Conservation (phyloP, 2,113 vertebrate species). For the Caranx ignobilis region DNA sequence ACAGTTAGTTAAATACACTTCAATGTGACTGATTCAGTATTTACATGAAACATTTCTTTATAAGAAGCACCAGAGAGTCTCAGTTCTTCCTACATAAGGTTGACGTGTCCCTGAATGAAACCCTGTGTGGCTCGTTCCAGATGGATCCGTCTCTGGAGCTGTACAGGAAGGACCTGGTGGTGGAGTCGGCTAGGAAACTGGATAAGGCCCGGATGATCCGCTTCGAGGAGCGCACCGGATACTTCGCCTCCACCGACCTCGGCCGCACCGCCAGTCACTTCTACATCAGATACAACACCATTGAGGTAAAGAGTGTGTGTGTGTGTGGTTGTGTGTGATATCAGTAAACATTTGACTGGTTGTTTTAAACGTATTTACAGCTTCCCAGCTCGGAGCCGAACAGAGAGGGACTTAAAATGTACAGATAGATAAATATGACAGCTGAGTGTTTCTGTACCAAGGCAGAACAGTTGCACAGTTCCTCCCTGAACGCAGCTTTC, state of each 20-base stretch:
- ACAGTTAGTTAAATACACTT: no score
- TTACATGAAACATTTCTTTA: not conserved
- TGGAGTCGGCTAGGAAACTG: slow-evolving; percentile 93
- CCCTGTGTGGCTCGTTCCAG: slow-evolving; percentile 70
- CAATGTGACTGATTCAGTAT: not conserved
- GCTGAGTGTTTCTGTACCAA: not conserved
- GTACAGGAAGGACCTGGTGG: slow-evolving; percentile 92
- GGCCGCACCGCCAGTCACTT: slow-evolving; percentile 97
- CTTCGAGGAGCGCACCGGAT: slow-evolving; percentile 96
- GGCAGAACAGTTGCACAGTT: not conserved
- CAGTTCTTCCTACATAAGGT: not conserved
- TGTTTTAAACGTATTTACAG: not conserved
- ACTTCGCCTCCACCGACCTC: slow-evolving; percentile 96
- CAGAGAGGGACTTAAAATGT: not conserved
- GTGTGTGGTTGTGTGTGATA: not conserved
- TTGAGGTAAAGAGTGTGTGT: slow-evolving; percentile 52
- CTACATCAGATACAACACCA: slow-evolving; percentile 98
- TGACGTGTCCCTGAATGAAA: not conserved
- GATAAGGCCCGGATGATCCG: slow-evolving; percentile 98
- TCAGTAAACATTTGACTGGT: no score
- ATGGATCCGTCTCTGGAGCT: slow-evolving; percentile 93
- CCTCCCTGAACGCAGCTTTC: not conserved
- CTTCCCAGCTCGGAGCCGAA: not conserved
- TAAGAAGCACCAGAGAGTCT: not conserved
- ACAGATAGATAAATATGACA: not conserved